Percentiles rank a stretch among this genome's conserved stretches.
phyloP scores from a whole-genome alignment of 2,888 invertebrate species.

The Polietes domitor region DNA sequence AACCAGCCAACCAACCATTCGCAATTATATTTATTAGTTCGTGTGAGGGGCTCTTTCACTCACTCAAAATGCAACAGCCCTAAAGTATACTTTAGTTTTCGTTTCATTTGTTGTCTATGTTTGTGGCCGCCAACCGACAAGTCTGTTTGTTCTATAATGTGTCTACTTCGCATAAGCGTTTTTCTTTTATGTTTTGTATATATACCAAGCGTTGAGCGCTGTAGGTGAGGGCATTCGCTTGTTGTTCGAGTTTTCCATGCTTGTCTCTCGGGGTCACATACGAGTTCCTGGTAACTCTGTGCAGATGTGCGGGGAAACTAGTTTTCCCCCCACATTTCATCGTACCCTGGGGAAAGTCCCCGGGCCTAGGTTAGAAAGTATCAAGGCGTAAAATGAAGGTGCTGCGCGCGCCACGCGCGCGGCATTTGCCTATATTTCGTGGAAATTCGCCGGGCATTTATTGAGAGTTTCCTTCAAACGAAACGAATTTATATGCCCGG shows the following conservation, averaged over 20 bases:
- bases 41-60: not conserved
- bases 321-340: constrained; percentile 4
- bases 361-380: constrained; percentile 81
- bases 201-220: not conserved
- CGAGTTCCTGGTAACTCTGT: constrained; percentile 80
- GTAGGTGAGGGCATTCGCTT: not conserved
- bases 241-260: constrained; percentile 77
- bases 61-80: not conserved
- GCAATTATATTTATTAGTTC: not conserved
- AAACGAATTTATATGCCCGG: constrained; percentile 75
- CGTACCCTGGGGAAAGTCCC: constrained; percentile 81
- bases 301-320: not conserved
- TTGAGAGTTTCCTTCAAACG: constrained; percentile 71
- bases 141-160: constrained; percentile 42
- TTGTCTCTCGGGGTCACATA: constrained; percentile 80
- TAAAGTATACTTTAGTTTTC: constrained; percentile 9
- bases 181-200: constrained; percentile 57
- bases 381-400: constrained; percentile 76
- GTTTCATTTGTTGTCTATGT: not conserved
- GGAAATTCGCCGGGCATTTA: constrained; percentile 76
- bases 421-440: constrained; percentile 77
- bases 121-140: not conserved
- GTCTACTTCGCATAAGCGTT: constrained; percentile 73
- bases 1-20: constrained; percentile 56
- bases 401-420: not conserved